Evolutionary conservation across 2,888 invertebrate species (phyloP).

Genomic region (Pollenia angustigena): DNA sequence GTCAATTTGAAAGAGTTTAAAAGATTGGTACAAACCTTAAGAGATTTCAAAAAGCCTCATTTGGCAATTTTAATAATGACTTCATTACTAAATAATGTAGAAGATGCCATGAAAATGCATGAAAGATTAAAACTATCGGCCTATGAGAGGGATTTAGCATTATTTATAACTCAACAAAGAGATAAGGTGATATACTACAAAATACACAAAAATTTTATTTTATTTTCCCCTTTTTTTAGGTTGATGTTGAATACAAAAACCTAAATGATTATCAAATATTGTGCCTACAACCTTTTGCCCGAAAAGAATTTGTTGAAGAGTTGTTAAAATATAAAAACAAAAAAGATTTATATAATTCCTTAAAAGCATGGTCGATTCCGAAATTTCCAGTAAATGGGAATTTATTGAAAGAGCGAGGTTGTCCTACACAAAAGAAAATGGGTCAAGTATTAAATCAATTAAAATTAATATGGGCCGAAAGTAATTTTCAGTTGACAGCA

Average conservation of each 20-base stretch:
- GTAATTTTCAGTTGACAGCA: slow-evolving; percentile 88
- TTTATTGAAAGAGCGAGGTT: slow-evolving; percentile 87
- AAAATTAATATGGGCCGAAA: slow-evolving; percentile 92
- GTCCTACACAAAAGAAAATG: slow-evolving; percentile 87
- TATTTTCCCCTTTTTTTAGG: slow-evolving; percentile 71
- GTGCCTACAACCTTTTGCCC: slow-evolving; percentile 86
- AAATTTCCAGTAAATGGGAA: slow-evolving; percentile 93
- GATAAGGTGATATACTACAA: slow-evolving; percentile 78
- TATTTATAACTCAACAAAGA: slow-evolving; percentile 91
- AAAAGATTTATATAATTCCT: slow-evolving; percentile 86
- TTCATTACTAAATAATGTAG: slow-evolving; percentile 87
- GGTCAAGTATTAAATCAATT: slow-evolving; percentile 88
- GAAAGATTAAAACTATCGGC: slow-evolving; percentile 92
- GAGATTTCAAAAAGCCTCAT: slow-evolving; percentile 82
- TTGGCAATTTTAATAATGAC: slow-evolving; percentile 91
- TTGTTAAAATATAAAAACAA: slow-evolving; percentile 92
- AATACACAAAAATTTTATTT: background rate
- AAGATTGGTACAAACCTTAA: slow-evolving; percentile 85
- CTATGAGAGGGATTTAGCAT: slow-evolving; percentile 91
- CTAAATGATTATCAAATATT: slow-evolving; percentile 85
- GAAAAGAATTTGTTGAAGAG: slow-evolving; percentile 90
- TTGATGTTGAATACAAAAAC: slow-evolving; percentile 76
- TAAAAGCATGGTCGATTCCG: slow-evolving; percentile 91
- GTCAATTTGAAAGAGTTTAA: slow-evolving; percentile 89
- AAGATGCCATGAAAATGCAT: slow-evolving; percentile 89